Evolutionary conservation across 2,113 vertebrate genomes (phyloP), one percentile per base, ranked within the genome.

Genomic region (Lophochroa leadbeateri): DNA sequence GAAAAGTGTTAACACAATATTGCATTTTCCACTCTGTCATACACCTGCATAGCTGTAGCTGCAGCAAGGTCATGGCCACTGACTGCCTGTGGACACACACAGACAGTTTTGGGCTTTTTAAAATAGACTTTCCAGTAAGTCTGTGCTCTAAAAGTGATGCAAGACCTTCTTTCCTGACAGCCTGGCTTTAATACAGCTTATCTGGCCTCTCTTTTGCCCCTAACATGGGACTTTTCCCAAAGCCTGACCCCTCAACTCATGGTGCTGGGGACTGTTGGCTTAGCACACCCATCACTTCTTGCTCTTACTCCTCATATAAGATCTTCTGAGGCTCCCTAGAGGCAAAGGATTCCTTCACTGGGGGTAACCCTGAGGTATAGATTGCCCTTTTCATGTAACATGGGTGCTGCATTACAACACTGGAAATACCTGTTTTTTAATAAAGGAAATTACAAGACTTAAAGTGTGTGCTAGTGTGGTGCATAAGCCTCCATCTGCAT

Each of bases 341-440:
- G 17, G 7, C 13, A 55, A 50, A 41, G 10, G 31, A 43, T 31
- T 79, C 57, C 69, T 82, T 88, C 28, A 11, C 5, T 16, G 25
- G 19, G 63, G 8, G 4, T 35, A 60, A 37, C 18, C 12, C n/a
- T 6, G 1, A n/a, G 39, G 25, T 52, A 37, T 7, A 55, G 35
- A 23, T 33, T 24, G 21, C 13, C 17, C 29, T 74, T 77, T 71
- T 27, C 37, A 21, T 11, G 24, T 31, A 50, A 25, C 52, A 33
- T 31, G 0, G 0, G 16, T 78, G 44, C 29, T 68, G 65, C 39
- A 17, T 71, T 71, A 5, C 43, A 47, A 21, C 28, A n/a, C 31
- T 39, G 29, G 50, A 91, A 94, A 87, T 75, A 60, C n/a, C 18
- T 80, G 11, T 7, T 60, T 9, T 9, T 21, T 29, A 58, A 29